Evolutionary conservation across 2,113 vertebrate species (phyloP), one percentile per base, ranked within the genome.

Genomic region (Eudyptes chrysolophus): DNA sequence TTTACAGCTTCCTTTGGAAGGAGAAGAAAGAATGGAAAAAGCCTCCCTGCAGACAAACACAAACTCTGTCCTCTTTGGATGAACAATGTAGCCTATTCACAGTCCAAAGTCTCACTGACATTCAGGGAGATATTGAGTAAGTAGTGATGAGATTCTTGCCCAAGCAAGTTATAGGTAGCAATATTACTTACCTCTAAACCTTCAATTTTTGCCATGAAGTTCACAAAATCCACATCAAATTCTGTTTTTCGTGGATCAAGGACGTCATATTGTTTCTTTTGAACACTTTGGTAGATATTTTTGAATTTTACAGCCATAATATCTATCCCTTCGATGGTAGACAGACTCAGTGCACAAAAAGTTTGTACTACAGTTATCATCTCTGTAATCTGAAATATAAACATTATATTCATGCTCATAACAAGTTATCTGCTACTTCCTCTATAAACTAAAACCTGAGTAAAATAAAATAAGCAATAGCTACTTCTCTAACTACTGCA

Each of bases 311-410:
- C 97, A 93, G 98, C 98, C 87, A 99, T 80, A 75, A 80, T 89
- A 87, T 99, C 98, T 95, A 99, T 98, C 38, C 99, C 99, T 96
- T 99, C 98, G 1, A 99, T 98, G 34, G 98, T 98, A 65, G 98
- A 99, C 80, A 94, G 97, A 79, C 60, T 97, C 84, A 99, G 97
- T 16, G 96, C 86, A 72, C 94, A 93, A 87, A 98, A 99, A 19
- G 90, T 98, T 88, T 99, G 97, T 75, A 98, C 98, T 76, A 98
- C 55, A 52, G 96, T 97, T 93, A 99, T 98, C 97, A 99, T 98
- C 94, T 98, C 94, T 87, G 92, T 97, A 95, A 99, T 99, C 99
- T 99, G 93, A 85, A 98, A 98, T 84, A 89, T 54, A 95, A 90
- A 93, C 26, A 81, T 74, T 91, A 46, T 57, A 54, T 29, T 91